A percentile compares a stretch with the other conserved stretches of the same genome.
phyloP scores from a whole-genome alignment of 2,797 vertebrate genomes.

The Poecilia velifera region DNA sequence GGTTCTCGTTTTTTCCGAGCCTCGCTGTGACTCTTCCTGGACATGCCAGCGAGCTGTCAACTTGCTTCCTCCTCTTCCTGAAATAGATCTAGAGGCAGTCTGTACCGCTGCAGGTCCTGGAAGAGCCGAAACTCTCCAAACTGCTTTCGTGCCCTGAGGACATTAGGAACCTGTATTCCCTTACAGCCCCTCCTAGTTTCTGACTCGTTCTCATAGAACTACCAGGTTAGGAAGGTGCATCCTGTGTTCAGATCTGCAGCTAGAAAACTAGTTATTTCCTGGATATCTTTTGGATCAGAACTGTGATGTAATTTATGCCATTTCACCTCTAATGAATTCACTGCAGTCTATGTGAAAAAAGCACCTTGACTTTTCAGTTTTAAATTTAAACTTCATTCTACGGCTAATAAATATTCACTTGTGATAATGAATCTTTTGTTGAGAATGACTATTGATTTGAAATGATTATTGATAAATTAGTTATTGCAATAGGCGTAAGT shows the following conservation, averaged over 20 bases:
- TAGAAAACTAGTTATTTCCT: background rate
- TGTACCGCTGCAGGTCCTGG: background rate
- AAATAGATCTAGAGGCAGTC: conserved; percentile 1
- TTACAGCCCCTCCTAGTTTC: background rate
- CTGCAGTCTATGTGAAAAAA: background rate
- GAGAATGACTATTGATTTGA: background rate
- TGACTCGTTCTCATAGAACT: background rate
- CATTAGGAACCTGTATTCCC: background rate
- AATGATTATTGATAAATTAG: background rate
- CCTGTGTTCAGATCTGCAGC: background rate
- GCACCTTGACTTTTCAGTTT: background rate
- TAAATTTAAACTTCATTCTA: background rate
- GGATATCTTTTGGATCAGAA: background rate
- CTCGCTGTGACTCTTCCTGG: background rate
- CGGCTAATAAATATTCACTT: background rate
- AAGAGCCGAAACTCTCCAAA: background rate
- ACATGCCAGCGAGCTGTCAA: background rate
- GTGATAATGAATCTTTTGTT: background rate
- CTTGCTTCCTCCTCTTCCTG: background rate
- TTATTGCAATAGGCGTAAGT: too few relatives aligned
- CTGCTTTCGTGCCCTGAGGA: background rate
- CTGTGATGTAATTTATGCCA: background rate
- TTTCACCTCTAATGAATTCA: background rate
- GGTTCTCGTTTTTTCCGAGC: background rate
- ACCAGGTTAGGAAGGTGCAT: background rate